Conservation (phyloP, 2,888 invertebrate genomes). For the Beris chalybata region DNA sequence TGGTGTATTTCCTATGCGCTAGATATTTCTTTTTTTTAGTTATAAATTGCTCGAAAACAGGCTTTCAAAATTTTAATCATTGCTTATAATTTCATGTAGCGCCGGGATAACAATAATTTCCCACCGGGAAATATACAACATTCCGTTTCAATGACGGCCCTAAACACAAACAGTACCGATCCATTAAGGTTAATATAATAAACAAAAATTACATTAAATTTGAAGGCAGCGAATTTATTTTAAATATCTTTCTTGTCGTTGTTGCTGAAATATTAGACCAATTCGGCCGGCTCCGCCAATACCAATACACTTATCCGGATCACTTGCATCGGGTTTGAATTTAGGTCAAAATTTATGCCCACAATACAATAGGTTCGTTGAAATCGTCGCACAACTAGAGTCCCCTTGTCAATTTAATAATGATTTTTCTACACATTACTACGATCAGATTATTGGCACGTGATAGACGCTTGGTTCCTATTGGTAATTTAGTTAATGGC, state of each 20-base stretch:
- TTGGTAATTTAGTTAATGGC: background rate
- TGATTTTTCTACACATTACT: background rate
- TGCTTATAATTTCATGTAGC: too few species aligned
- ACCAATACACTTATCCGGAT: constrained; percentile 26
- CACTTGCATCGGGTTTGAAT: constrained; percentile 24
- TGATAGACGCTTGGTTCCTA: constrained; percentile 1
- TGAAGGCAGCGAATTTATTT: too few species aligned
- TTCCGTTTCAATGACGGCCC: constrained; percentile 18
- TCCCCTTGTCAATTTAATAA: background rate
- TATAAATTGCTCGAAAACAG: too few species aligned
- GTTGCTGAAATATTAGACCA: constrained; percentile 23
- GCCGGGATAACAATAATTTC: background rate
- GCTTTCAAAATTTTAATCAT: too few species aligned
- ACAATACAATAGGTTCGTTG: constrained; percentile 19
- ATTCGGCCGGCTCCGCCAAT: constrained; percentile 34
- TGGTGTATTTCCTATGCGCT: too few species aligned
- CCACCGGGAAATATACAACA: constrained; percentile 14
- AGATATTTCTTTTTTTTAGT: too few species aligned
- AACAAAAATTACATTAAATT: background rate
- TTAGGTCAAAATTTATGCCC: constrained; percentile 4
- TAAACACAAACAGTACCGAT: constrained; percentile 13
- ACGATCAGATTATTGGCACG: constrained; percentile 6
- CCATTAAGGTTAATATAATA: constrained; percentile 13
- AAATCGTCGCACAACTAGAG: background rate
- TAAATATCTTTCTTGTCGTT: background rate